phyloP scores from a whole-genome alignment of 2,888 invertebrate species.

The Micoletzkya japonica region DNA sequence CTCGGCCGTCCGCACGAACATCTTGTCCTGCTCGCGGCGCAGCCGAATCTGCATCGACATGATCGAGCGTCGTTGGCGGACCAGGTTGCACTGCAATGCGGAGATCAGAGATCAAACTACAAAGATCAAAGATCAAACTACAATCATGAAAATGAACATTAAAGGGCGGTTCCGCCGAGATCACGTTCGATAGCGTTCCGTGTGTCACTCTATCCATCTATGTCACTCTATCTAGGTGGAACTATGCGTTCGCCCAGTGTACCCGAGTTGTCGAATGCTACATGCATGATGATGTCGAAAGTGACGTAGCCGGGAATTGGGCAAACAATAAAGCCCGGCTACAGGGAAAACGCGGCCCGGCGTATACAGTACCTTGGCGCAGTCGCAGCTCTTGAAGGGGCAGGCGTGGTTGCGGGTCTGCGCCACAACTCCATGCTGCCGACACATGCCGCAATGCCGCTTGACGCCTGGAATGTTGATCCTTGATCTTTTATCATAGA shows the following conservation, averaged over 20 bases:
- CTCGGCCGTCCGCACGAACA: conserved; percentile 37
- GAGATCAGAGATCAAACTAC: too few relatives aligned
- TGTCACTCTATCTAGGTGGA: neutral
- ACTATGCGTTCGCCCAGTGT: too few relatives aligned
- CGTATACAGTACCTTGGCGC: conserved; percentile 42
- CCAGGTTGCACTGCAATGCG: conserved; percentile 52
- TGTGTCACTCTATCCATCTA: too few relatives aligned
- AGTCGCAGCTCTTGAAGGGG: conserved; percentile 54
- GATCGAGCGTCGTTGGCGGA: conserved; percentile 54
- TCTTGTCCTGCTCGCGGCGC: conserved; percentile 59
- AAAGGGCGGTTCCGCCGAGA: conserved; percentile 17
- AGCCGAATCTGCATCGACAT: conserved; percentile 62
- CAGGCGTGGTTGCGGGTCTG: conserved; percentile 59
- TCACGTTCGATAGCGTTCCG: too few relatives aligned
- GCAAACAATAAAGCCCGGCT: too few relatives aligned
- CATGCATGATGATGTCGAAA: too few relatives aligned
- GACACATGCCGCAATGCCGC: conserved; percentile 60
- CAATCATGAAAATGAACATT: neutral
- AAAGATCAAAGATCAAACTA: too few relatives aligned
- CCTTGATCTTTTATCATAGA: too few relatives aligned
- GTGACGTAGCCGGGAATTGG: too few relatives aligned
- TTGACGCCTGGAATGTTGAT: conserved; percentile 47
- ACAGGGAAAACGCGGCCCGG: too few relatives aligned
- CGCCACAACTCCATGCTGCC: conserved; percentile 53
- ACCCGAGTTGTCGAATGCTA: too few relatives aligned